Conservation (phyloP, 2,888 invertebrate species). For the Diachrysia chrysitis region DNA sequence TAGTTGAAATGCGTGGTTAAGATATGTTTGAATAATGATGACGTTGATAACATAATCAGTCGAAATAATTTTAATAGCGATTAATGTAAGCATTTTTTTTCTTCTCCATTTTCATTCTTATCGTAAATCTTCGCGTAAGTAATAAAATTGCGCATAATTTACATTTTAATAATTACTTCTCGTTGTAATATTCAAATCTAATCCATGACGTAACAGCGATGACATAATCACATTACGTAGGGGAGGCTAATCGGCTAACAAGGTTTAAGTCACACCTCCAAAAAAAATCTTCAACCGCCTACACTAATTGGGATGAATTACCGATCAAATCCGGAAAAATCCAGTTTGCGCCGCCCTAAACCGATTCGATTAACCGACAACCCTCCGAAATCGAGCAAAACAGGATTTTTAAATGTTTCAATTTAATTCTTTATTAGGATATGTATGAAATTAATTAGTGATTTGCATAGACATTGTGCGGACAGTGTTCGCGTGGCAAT, state of each 20-base stretch:
- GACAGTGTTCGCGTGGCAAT: conserved; percentile 37
- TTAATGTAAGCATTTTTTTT: too few species aligned
- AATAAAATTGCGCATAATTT: not conserved
- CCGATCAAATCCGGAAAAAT: conserved; percentile 73
- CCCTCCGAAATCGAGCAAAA: conserved; percentile 45
- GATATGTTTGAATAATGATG: too few species aligned
- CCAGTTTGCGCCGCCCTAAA: conserved; percentile 64
- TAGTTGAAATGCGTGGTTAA: not conserved
- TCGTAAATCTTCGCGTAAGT: too few species aligned
- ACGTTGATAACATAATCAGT: not conserved
- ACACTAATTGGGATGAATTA: conserved; percentile 70
- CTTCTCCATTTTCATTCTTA: too few species aligned
- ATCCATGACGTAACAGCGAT: conserved; percentile 17
- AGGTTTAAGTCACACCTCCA: conserved; percentile 39
- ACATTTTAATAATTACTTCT: conserved; percentile 1
- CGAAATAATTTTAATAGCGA: not conserved
- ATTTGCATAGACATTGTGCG: conserved; percentile 58
- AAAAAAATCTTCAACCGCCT: conserved; percentile 51
- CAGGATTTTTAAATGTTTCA: conserved; percentile 28
- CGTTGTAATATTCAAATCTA: conserved; percentile 22
- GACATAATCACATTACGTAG: conserved; percentile 48
- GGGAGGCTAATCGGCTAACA: conserved; percentile 48
- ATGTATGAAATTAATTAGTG: conserved; percentile 50
- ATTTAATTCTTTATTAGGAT: conserved; percentile 46
- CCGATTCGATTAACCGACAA: conserved; percentile 69